phyloP scores from a whole-genome alignment of 1,140 invertebrate species.

The Macrostomum lignano region DNA sequence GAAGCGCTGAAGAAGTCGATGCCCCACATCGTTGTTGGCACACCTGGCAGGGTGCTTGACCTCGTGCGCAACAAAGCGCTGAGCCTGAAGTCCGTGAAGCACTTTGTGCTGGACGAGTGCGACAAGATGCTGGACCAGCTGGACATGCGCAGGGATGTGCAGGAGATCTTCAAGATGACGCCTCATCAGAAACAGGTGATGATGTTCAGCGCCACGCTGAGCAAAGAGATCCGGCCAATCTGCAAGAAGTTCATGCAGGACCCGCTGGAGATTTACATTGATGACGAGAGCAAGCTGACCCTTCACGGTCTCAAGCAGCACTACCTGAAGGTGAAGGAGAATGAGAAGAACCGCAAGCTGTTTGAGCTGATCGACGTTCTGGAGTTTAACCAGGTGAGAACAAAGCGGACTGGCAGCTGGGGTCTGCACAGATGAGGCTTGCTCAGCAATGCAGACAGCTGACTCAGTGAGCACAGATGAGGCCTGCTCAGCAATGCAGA shows the following conservation, averaged over 20 bases:
- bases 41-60: constrained; percentile 73
- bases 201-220: constrained; percentile 99
- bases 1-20: constrained; percentile 68
- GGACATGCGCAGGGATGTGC: constrained; percentile 96
- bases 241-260: constrained; percentile 99
- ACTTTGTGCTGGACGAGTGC: constrained; percentile 91
- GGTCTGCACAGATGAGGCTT: too few relatives aligned
- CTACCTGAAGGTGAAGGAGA: constrained; percentile 96
- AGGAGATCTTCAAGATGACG: constrained; percentile 94
- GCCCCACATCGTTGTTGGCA: constrained; percentile 89
- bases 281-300: constrained; percentile 94
- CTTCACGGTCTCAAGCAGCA: constrained; percentile 94
- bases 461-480: too few relatives aligned
- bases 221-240: constrained; percentile 92
- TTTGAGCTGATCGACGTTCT: constrained; percentile 91
- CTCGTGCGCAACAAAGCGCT: constrained; percentile 55
- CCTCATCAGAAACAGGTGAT: constrained; percentile 97
- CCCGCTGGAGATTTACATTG: constrained; percentile 99
- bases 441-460: too few relatives aligned
- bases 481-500: too few relatives aligned
- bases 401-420: neutral
- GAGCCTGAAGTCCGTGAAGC: constrained; percentile 71
- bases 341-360: constrained; percentile 95
- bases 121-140: constrained; percentile 83
- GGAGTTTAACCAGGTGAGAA: constrained; percentile 86